Percentiles rank a stretch among this genome's conserved stretches.
Evolutionary conservation across 1,140 invertebrate species (phyloP).

Genomic region (Drosophila tropicalis): DNA sequence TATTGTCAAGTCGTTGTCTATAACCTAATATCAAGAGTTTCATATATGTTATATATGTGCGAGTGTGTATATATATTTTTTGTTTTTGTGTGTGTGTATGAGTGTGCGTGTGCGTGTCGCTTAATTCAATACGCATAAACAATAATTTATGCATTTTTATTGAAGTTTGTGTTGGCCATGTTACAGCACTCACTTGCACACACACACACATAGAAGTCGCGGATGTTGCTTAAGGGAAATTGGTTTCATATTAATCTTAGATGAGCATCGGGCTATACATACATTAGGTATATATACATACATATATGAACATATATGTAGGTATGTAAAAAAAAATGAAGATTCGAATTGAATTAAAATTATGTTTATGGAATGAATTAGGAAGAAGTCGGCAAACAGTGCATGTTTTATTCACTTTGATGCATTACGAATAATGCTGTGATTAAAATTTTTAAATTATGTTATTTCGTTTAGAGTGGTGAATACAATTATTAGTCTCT

Average conservation of each 20-base stretch:
- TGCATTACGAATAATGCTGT: background rate
- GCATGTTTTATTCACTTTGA: slow-evolving; percentile 3
- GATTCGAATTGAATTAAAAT: slow-evolving; percentile 8
- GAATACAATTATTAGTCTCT: too few relatives aligned
- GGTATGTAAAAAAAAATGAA: too few relatives aligned
- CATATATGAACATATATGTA: background rate
- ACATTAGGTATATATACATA: background rate
- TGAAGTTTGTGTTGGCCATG: slow-evolving; percentile 31
- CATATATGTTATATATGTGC: background rate
- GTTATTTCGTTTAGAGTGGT: too few relatives aligned
- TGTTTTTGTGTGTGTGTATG: background rate
- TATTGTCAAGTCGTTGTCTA: background rate
- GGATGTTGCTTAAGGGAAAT: slow-evolving; percentile 10
- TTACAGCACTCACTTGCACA: slow-evolving; percentile 4
- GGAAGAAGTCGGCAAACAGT: background rate
- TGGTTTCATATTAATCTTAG: slow-evolving; percentile 14
- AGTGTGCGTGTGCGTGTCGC: slow-evolving; percentile 26
- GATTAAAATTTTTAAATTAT: background rate
- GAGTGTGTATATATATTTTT: background rate
- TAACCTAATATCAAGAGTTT: background rate
- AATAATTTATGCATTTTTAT: slow-evolving; percentile 62
- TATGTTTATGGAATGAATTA: slow-evolving; percentile 6
- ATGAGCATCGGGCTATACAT: background rate
- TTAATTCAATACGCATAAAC: slow-evolving; percentile 58
- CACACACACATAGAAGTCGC: slow-evolving; percentile 4